Evolutionary conservation across 2,113 vertebrate species (phyloP).

Genomic region (Engraulis encrasicolus): DNA sequence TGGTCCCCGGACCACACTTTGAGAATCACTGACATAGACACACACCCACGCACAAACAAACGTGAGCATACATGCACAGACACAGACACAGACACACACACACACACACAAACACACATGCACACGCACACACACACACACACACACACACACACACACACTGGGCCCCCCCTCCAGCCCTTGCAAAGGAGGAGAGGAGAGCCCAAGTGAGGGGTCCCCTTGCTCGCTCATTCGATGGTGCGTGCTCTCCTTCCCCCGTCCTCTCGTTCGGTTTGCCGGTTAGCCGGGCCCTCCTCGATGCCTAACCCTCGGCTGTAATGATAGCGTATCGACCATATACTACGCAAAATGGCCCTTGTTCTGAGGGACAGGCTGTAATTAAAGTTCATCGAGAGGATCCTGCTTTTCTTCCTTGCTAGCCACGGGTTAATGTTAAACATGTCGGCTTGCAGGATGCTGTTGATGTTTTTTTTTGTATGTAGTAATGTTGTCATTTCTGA

Average conservation of each 20-base stretch:
- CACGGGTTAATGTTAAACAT: neutral
- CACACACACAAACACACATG: neutral
- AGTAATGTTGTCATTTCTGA: slow-evolving; percentile 34
- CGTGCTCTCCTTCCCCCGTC: too few species aligned
- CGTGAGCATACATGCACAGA: slow-evolving; percentile 38
- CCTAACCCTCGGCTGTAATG: slow-evolving; percentile 10
- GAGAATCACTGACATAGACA: too few species aligned
- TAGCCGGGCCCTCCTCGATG: neutral
- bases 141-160: neutral
- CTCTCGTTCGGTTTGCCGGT: too few species aligned
- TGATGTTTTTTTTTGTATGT: slow-evolving; percentile 56
- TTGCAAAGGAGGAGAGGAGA: slow-evolving; percentile 28
- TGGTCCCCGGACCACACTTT: too few species aligned
- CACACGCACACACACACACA: slow-evolving; percentile 5
- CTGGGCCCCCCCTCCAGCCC: neutral
- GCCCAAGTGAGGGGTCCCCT: slow-evolving; percentile 25
- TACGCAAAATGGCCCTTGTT: slow-evolving; percentile 49
- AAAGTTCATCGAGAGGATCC: slow-evolving; percentile 29
- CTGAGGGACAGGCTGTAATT: slow-evolving; percentile 33
- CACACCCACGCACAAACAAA: slow-evolving; percentile 54
- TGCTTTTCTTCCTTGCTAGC: slow-evolving; percentile 37
- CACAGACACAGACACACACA: slow-evolving; percentile 40
- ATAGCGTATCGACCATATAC: slow-evolving; percentile 49
- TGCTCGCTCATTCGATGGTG: neutral
- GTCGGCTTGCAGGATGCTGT: slow-evolving; percentile 56